Conservation (phyloP, 2,113 vertebrate species). For the Laticauda colubrina region DNA sequence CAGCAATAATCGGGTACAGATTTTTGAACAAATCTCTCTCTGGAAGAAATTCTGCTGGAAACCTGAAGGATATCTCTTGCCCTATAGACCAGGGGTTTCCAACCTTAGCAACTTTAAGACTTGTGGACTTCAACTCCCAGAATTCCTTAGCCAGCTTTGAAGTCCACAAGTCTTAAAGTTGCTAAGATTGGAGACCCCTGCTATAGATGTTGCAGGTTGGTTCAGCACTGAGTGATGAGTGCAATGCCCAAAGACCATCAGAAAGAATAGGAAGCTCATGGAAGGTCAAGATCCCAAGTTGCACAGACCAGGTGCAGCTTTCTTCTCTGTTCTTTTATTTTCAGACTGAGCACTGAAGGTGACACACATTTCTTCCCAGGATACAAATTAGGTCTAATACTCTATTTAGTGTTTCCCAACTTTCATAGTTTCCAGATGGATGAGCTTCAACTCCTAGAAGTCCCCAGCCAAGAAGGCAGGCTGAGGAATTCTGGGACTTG, state of each 20-base stretch:
- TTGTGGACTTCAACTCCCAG: too few relatives aligned
- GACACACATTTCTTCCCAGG: not conserved
- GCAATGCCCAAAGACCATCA: not conserved
- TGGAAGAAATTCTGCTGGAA: constrained; percentile 20
- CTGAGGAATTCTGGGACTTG: not conserved
- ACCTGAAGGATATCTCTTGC: not conserved
- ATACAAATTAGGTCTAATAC: not conserved
- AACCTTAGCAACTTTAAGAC: too few relatives aligned
- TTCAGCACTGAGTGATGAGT: not conserved
- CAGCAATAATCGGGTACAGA: constrained; percentile 12
- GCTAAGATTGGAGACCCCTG: too few relatives aligned
- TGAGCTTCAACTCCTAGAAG: not conserved
- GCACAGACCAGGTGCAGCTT: not conserved
- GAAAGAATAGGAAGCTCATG: fast-evolving
- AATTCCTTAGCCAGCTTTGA: too few relatives aligned
- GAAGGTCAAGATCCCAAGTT: fast-evolving
- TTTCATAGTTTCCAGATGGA: not conserved
- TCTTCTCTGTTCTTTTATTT: not conserved
- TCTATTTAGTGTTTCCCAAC: not conserved
- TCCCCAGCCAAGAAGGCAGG: not conserved
- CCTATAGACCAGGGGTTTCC: not conserved
- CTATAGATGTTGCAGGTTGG: not conserved
- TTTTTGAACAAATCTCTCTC: not conserved
- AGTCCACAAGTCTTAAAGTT: too few relatives aligned
- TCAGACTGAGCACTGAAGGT: not conserved